Base-by-base conservation (phyloP, 2,888 invertebrate species). In the Eustalomyia histrio region DNA sequence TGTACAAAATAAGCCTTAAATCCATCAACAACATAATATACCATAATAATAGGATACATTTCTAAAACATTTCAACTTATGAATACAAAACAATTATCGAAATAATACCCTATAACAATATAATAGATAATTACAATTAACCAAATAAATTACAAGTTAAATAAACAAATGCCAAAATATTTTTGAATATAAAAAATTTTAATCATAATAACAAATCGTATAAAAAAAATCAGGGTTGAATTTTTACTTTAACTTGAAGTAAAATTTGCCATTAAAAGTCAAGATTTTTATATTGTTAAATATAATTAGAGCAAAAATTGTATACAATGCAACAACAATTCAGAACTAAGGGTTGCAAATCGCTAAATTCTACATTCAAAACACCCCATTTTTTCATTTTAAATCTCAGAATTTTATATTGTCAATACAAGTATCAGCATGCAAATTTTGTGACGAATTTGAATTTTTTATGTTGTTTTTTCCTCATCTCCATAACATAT, bases 11-110 rank as follows among this genome's bases (percentile, higher is more conserved):
- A 1, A 10, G 35, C 3, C 1, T 8, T 35, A 12, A 39, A 39
- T 39, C 10, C 39, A 39, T 39, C 39, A 39, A 39, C 39, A 12
- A 39, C 9, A 39, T 39, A 39, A 39, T 9, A 39, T 39, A 39
- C 39, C 17, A 50, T 52, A 29, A 64, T 64, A 33, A 16, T 33
- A 64, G 50, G 1, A 7, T 39, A 12, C 9, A 39, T 39, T 39
- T 39, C 9, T 64, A 24, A 29, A 29, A 12, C 29, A 29, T 50
- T 33, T 10, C 12, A 6, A 16, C 9, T 29, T 1, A 17, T 52
- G 50, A 64, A 64, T 16, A 12, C 29, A n/a, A 17, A 29, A 64
- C 64, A 64, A 64, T 64, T 64, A 50, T 16, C n/a, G 17, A 29
- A 29, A 29, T 6, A 29, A 29, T n/a, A n/a, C n/a, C n/a, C 2